Evolutionary conservation across 2,113 vertebrate genomes (phyloP).

Genomic region (Gnathonemus longibarbis): DNA sequence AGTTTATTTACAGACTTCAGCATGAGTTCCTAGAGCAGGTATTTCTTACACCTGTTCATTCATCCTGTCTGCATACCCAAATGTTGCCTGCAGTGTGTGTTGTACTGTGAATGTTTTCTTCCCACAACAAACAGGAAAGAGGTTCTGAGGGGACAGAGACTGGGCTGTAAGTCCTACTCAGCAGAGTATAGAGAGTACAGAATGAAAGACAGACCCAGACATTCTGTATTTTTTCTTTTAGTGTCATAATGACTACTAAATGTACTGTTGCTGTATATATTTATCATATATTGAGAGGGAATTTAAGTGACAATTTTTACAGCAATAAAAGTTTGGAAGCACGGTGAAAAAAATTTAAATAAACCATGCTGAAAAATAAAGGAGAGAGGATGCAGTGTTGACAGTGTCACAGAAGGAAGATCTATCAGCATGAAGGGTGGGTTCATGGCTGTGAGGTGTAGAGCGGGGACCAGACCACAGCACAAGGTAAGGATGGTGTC

Average conservation of each 20-base stretch:
- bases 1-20: background rate
- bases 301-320: background rate
- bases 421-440: conserved; percentile 55
- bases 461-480: conserved; percentile 16
- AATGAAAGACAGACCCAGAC: background rate
- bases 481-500: conserved; percentile 29
- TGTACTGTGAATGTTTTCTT: background rate
- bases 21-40: background rate
- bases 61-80: background rate
- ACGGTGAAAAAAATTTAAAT: background rate
- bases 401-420: conserved; percentile 44
- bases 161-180: background rate
- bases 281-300: background rate
- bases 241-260: background rate
- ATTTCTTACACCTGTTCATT: background rate
- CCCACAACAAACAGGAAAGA: background rate
- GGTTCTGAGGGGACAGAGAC: background rate
- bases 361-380: background rate
- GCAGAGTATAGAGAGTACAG: background rate
- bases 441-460: conserved; percentile 43
- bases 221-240: background rate
- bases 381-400: conserved; percentile 41
- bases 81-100: background rate
- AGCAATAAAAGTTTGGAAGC: background rate
- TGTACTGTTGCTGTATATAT: background rate